Conservation (phyloP, 1,140 invertebrate species). For the Drosophila malerkotliana region DNA sequence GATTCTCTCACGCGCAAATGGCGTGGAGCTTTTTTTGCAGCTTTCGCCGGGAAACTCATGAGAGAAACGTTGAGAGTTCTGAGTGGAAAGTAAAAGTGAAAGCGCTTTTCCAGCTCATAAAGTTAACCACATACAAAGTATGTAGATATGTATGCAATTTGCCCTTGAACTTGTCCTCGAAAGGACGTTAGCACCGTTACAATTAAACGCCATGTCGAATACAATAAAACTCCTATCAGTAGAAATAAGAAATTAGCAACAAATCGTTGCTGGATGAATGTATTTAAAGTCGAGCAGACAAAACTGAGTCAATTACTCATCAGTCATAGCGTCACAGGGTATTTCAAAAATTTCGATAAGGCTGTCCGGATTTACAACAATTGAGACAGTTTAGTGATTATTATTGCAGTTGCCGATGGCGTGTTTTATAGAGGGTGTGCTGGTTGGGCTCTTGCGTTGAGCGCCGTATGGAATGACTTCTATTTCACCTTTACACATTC, state of each 20-base stretch:
- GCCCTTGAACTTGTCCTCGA: conserved; percentile 65
- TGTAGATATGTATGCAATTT: conserved; percentile 26
- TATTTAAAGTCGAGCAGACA: not conserved
- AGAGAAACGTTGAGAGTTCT: conserved; percentile 31
- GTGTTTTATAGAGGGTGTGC: conserved; percentile 39
- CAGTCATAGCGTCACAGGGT: conserved; percentile 16
- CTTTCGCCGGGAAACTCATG: conserved; percentile 41
- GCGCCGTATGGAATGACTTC: conserved; percentile 70
- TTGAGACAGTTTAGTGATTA: conserved; percentile 44
- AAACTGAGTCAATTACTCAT: conserved; percentile 44
- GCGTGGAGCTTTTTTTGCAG: conserved; percentile 45
- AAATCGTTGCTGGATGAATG: not conserved
- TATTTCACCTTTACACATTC: conserved; percentile 80
- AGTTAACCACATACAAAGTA: conserved; percentile 6
- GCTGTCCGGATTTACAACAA: conserved; percentile 38
- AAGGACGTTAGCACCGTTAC: conserved; percentile 58
- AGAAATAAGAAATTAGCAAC: conserved; percentile 6
- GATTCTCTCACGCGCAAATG: conserved; percentile 39
- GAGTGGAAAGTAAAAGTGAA: conserved; percentile 55
- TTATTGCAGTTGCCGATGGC: conserved; percentile 65
- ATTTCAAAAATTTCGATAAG: conserved; percentile 45
- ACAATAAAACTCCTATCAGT: conserved; percentile 10
- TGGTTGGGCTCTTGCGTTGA: conserved; percentile 27
- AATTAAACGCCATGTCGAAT: not conserved
- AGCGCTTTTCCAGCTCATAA: conserved; percentile 45